Base-by-base conservation (phyloP, 2,888 invertebrate genomes). In the Apoderus coryli region DNA sequence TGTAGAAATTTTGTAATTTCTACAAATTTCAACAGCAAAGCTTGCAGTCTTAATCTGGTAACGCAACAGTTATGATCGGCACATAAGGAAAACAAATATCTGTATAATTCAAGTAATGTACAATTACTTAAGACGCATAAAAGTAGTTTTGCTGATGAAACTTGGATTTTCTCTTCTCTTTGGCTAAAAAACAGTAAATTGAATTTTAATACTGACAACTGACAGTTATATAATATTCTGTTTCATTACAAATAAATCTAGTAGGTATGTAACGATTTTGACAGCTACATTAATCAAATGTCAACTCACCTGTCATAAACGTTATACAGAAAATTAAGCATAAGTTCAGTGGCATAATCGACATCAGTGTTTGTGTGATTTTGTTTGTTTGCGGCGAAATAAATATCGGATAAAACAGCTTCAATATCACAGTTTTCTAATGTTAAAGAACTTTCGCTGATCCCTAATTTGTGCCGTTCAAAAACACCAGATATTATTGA, bases 41-140 rank as follows among this genome's bases (percentile, higher is more conserved):
- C 61, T 3, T 69, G 64, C 28, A 84, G 56, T 16, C 72, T 60
- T 29, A 67, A 63, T 28, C 71, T 67, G 0, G 75, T 72, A 25
- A 80, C 67, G 41, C 76, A 79, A 19, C 76, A 74, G 48, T 80
- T 80, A 46, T 80, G 76, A 52, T 81, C 79, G 2, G 76, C 69
- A 45, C 76, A 65, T 44, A 76, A 71, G 44, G 68, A 66, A 48
- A 78, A 79, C 27, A 82, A 59, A 28, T 74, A 79, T 35, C 65
- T 63, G 61, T 69, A 65, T 41, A 69, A 61, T 36, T 79, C 76
- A 27, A 64, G 56, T 7, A 75, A 59, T 11, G 69, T 63, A 24
- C 73, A 72, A 41, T 67, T 67, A 44, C 77, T 74, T 32, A 84
- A 58, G 4, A 78, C 53, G 26, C 72, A 69, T 28, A 84, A 57